Base-by-base conservation (phyloP, 2,888 invertebrate species). In the Micropterix aruncella region DNA sequence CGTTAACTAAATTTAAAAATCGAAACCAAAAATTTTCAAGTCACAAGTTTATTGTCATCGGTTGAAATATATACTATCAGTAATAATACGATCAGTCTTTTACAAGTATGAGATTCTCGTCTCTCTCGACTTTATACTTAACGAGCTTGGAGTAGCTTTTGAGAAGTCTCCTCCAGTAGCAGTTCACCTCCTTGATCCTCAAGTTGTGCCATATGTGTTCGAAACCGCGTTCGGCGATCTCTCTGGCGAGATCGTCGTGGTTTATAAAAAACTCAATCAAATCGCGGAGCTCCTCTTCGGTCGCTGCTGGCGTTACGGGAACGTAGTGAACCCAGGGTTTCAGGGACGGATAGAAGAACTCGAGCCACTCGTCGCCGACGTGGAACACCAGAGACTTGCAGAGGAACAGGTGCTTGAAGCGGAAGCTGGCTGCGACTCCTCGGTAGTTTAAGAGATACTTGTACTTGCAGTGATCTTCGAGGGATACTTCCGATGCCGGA, bases 271-370 rank as follows among this genome's bases (percentile, higher is more conserved):
- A 96, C 39, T 77, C 60, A 3, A 96, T 65, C 16, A 91, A 61
- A 40, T 77, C 71, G 54, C 75, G 72, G n/a, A 92, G 73, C 51
- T 90, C 79, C 38, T 77, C 66, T 61, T 82, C 72, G 16, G 67
- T 75, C 18, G 79, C 79, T 50, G 73, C 74, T 3, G 75, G 57
- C 38, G 61, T 65, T 1, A 97, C 77, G 1, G 96, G 96, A 51
- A 97, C 75, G 60, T 92, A 97, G 65, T 97, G 96, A 37, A 93
- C 77, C 96, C 96, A 96, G 0, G 95, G 94, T 60, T 85, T 86
- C 56, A 97, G 63, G 7, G 83, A 77, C 2, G 81, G 75, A 59
- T 97, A 97, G 63, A 92, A 97, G 62, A 96, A 97, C 67, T 97
- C 96, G 37, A 79, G 67, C 95, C 95, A 96, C 50, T 93, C 88